Evolutionary conservation across 2,888 invertebrate genomes (phyloP), one percentile per base, ranked within the genome.

Genomic region (Pseudoips prasinana): DNA sequence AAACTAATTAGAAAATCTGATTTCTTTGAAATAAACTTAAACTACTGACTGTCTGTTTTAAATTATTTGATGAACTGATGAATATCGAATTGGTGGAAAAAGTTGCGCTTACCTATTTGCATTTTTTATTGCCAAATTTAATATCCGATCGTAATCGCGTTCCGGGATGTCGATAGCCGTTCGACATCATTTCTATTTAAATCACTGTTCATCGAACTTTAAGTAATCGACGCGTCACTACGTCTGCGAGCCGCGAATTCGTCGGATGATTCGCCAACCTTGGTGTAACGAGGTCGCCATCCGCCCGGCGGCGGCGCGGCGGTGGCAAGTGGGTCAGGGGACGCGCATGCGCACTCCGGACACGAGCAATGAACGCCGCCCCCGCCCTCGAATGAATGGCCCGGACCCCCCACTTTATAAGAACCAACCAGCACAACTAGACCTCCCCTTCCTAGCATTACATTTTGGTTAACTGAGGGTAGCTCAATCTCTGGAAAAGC

Each of bases 301-400:
- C 73, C 67, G 67, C 58, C 63, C 54, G 60, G 64, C 58, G 58
- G 59, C 58, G 60, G 48, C 57, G 56, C 61, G 62, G 59, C 68
- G 69, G 46, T 46, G 49, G 64, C 83, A 84, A 82, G 67, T 86
- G 80, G 85, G 86, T 86, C 87, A 85, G 75, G 64, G 76, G 73
- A 72, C 79, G 79, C 84, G 85, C 84, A 82, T 78, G 87, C 86
- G 77, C 69, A 41, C 47, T 76, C 81, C 82, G 83, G 84, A 85
- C 79, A 70, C 74, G 58, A 56, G 76, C 85, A 87, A 85, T 86
- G 81, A 84, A 78, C 78, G 64, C 80, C 82, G 81, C 83, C 86
- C 85, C 80, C 81, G 72, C 72, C 72, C 76, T 67, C 64, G 62
- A 76, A 77, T 80, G 80, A 83, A 81, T 75, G 78, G 78, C 73